Base-by-base conservation (phyloP, 2,113 vertebrate species). In the Phylloscopus whistleri region DNA sequence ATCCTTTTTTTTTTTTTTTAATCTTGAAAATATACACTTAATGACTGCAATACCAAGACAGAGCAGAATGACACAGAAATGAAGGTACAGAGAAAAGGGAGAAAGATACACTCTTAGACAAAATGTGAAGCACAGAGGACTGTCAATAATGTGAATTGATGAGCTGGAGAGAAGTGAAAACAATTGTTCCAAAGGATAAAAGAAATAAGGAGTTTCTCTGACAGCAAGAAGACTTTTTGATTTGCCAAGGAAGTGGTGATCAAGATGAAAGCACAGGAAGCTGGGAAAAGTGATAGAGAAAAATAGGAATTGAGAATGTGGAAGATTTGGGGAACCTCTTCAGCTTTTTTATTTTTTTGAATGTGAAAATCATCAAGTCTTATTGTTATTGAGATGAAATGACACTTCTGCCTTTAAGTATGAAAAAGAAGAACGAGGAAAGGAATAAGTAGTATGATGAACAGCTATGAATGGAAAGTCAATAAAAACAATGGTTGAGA, bases 401-500 rank as follows among this genome's bases (percentile, higher is more conserved):
- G 6, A 82, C 49, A 78, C 35, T 84, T 92, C 48, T 64, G 12
- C 44, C 56, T 75, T 58, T 23, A 93, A 84, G 51, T n/a, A 44
- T 43, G 35, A 73, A 79, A 85, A 87, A 76, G 49, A 70, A 95
- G 33, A 74, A 64, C 0, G 0, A 26, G 4, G 31, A 77, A 93
- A 66, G 16, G 63, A 84, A 3, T 56, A 78, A 94, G 62, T 67
- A 35, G 55, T 62, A 19, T 64, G 72, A 92, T 70, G 83, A 95
- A 82, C 66, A 82, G 69, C 27, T 78, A 51, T 79, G 74, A 84
- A 81, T 70, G 75, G 11, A 76, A 76, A 93, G 58, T 91, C 81
- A 94, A 91, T 94, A 90, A 87, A 93, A 79, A 76, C 39, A 84
- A 28, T 79, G 46, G 15, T 39, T 82, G 51, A 89, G 59, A 87